Percentiles rank a stretch among this genome's conserved stretches.
These are phyloP conservation scores for Epinotia demarniana DNA, from an alignment of 2,888 invertebrate species.

Conservation along the genomic window DNA sequence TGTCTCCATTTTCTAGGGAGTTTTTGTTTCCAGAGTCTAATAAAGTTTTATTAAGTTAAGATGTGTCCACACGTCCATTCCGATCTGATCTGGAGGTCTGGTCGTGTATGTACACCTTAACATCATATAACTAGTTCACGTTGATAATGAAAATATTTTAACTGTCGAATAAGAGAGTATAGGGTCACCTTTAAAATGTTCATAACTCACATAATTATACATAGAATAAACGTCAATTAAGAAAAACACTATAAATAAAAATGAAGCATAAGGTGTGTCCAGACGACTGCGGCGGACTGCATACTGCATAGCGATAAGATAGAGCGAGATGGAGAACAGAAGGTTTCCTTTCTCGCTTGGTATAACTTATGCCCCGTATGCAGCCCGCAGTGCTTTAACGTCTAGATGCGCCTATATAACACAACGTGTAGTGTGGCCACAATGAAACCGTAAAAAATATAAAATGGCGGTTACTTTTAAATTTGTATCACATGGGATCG, in stretches of 20 bases:
- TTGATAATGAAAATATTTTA: slow-evolving; percentile 43
- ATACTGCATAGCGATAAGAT: too few relatives aligned
- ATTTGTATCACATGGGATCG: neutral
- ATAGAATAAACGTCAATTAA: slow-evolving; percentile 42
- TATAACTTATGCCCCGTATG: too few relatives aligned
- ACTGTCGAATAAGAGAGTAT: slow-evolving; percentile 27
- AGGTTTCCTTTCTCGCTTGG: too few relatives aligned
- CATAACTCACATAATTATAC: slow-evolving; percentile 27
- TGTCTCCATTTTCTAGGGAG: neutral
- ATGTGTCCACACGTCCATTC: slow-evolving; percentile 18
- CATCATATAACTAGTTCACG: slow-evolving; percentile 22
- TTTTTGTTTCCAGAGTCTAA: slow-evolving; percentile 20
- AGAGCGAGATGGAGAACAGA: too few relatives aligned
- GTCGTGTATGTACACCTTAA: slow-evolving; percentile 28
- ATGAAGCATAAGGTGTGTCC: too few relatives aligned
- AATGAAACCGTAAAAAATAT: neutral
- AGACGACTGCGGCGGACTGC: too few relatives aligned
- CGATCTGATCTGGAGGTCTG: slow-evolving; percentile 1
- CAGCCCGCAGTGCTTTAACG: too few relatives aligned
- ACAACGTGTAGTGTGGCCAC: slow-evolving; percentile 3
- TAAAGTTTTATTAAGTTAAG: slow-evolving; percentile 28
- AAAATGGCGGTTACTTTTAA: neutral
- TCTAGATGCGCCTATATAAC: neutral
- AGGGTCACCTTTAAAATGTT: slow-evolving; percentile 30
- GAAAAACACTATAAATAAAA: slow-evolving; percentile 16